Base-by-base conservation (phyloP, 2,888 invertebrate species). In the Trissonchulus latispiculum region DNA sequence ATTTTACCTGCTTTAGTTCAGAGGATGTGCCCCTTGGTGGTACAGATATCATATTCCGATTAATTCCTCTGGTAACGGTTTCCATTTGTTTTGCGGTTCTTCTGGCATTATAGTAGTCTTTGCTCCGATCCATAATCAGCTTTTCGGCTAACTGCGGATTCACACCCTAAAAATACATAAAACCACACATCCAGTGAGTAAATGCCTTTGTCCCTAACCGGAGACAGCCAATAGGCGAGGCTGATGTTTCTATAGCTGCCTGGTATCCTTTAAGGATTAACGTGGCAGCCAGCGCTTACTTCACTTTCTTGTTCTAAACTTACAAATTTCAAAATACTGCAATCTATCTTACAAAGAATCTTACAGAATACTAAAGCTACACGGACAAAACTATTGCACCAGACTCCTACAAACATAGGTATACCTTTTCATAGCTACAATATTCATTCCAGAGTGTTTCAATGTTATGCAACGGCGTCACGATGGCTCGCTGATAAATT, bases 41-140 rank as follows among this genome's bases (percentile, higher is more conserved):
- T 0, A 96, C 90, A 71, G 96, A 95, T 0, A 97, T 96, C 79
- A 93, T 89, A 85, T 95, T 95, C 72, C 95, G 87, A 83, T 97
- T 97, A 0, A 99, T 86, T 0, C 97, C 97, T 77, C 97, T 87
- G 0, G 95, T 96, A 59, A 94, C 91, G 0, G 90, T 91, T 85
- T 99, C 99, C 83, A 96, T 86, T 84, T 96, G 96, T 83, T 96
- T 97, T 48, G 95, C 92, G 1, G 99, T 96, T 61, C 96, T 87
- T 18, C 95, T 87, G 0, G 96, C 95, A 85, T 95, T 95, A 93
- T 95, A 95, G 82, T 97, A 97, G 80, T 99, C 99, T 48, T 95
- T 88, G 62, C 93, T 93, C 35, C 95, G 86, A 83, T 99, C 99
- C 83, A 92, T 91, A 23, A 94, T 94, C 93, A 99, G 95, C 83